phyloP scores from a whole-genome alignment of 1,140 invertebrate species.

The Anastrepha ludens region DNA sequence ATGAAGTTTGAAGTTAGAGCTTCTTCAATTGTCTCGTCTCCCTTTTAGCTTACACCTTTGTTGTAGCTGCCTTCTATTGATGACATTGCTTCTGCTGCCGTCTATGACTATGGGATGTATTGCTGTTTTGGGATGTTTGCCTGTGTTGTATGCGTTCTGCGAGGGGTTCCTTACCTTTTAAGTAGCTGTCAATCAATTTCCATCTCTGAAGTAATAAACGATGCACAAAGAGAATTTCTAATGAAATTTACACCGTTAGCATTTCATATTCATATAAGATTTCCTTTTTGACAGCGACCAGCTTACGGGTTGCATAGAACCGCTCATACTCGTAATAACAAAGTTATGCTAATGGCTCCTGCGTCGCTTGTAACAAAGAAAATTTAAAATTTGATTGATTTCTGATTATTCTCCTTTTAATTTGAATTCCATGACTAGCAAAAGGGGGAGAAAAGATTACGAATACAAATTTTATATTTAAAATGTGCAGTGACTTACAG shows the following conservation, averaged over 20 bases:
- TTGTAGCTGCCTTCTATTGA: background rate
- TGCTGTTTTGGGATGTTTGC: too few species aligned
- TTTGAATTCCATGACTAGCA: background rate
- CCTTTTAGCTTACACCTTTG: background rate
- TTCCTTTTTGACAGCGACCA: conserved; percentile 7
- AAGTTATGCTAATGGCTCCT: background rate
- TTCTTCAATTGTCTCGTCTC: too few species aligned
- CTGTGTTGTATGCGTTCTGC: too few species aligned
- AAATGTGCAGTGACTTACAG: too few species aligned
- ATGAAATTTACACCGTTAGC: conserved; percentile 37
- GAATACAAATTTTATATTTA: too few species aligned
- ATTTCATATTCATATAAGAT: background rate
- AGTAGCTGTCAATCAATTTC: conserved; percentile 3
- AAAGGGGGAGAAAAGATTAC: background rate
- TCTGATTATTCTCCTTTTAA: background rate
- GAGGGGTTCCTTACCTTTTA: background rate
- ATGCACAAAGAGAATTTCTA: conserved; percentile 45
- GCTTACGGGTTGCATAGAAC: background rate
- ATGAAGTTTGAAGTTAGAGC: background rate
- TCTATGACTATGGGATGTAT: too few species aligned
- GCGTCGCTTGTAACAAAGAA: background rate
- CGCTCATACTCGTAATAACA: background rate
- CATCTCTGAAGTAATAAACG: conserved; percentile 27
- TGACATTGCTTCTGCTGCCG: background rate
- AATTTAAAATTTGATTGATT: conserved; percentile 31